Percentiles rank a stretch among this genome's conserved stretches.
Conservation (phyloP, 2,113 vertebrate species). For the Aegithalos caudatus region DNA sequence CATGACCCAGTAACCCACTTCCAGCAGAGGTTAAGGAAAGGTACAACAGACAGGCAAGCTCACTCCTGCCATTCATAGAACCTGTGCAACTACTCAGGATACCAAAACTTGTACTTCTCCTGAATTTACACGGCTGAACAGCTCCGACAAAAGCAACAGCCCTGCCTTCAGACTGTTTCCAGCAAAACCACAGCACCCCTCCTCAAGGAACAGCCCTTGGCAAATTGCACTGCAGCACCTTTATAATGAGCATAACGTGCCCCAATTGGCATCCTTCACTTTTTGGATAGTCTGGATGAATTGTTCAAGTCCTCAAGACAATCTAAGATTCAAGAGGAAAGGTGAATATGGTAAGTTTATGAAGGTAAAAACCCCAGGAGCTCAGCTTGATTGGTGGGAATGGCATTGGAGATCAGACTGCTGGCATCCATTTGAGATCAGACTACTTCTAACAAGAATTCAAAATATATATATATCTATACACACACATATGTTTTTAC, state of each 20-base stretch:
- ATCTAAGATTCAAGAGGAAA: background rate
- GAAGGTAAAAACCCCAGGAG: background rate
- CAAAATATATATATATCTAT: background rate
- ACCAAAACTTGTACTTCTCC: background rate
- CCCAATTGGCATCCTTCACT: background rate
- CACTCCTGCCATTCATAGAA: background rate
- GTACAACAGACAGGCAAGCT: background rate
- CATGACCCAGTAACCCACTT: conserved; percentile 58
- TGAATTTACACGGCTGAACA: background rate
- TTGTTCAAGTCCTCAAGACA: background rate
- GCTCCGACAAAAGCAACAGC: background rate
- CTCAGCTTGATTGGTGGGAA: background rate
- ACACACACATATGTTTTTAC: background rate
- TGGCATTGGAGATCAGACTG: background rate
- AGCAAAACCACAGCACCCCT: background rate
- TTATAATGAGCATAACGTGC: fast-evolving
- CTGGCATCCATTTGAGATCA: background rate
- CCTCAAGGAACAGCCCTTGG: background rate
- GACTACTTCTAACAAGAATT: background rate
- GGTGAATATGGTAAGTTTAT: background rate
- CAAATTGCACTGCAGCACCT: background rate
- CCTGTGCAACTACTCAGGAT: background rate
- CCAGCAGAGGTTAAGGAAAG: background rate
- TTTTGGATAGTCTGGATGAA: background rate
- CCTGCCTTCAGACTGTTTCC: background rate